A percentile compares a stretch with the other conserved stretches of the same genome.
Conservation (phyloP, 2,113 vertebrate species). For the Pardalotus punctatus region DNA sequence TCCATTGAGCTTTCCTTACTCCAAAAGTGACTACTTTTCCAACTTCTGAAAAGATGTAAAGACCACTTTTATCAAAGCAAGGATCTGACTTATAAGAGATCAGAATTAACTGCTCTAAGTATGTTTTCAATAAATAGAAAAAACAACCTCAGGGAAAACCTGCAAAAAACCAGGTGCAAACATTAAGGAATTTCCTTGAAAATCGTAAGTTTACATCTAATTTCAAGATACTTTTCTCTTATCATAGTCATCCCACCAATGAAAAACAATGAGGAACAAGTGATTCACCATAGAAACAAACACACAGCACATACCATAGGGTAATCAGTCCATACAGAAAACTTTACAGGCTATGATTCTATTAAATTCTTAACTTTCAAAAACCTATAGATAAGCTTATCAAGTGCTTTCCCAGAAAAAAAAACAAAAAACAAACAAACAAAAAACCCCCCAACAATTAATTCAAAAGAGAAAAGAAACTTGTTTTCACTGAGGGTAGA, state of each 20-base stretch:
- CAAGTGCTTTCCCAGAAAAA: background rate
- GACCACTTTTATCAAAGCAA: conserved; percentile 2
- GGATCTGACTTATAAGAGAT: background rate
- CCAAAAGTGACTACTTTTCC: background rate
- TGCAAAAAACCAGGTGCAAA: conserved; percentile 22
- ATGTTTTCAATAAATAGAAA: conserved; percentile 44
- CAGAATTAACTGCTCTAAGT: background rate
- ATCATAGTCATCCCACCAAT: conserved; percentile 13
- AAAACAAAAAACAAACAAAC: background rate
- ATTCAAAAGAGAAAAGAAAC: background rate
- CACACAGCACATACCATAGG: background rate
- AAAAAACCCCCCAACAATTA: background rate
- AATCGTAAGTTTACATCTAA: conserved; percentile 1
- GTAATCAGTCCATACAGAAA: conserved; percentile 9
- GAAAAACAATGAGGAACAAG: conserved; percentile 39
- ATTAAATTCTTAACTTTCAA: background rate
- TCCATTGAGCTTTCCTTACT: background rate
- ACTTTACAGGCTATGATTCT: background rate
- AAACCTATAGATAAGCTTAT: background rate
- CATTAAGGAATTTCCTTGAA: conserved; percentile 26
- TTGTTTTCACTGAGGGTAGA: background rate
- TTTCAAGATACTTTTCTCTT: conserved; percentile 46
- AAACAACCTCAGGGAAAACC: background rate
- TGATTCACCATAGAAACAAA: conserved; percentile 29
- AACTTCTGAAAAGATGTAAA: background rate